These are phyloP conservation scores for Gambusia holbrooki DNA, from an alignment of 2,113 vertebrate species.

Conservation along the genomic window DNA sequence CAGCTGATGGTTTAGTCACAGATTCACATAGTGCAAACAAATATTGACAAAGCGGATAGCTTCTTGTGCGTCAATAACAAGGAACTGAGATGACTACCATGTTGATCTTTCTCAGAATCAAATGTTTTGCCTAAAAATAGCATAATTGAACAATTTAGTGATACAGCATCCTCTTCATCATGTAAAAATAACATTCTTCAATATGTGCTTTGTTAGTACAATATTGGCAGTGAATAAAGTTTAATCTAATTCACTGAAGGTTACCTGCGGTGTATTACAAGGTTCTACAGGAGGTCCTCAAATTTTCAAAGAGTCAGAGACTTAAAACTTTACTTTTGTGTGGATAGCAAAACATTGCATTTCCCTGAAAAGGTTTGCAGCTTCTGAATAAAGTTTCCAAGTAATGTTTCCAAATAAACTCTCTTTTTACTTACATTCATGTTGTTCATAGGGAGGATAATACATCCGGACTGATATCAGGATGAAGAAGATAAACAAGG, in stretches of 20 bases:
- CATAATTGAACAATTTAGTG: background rate
- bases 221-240: background rate
- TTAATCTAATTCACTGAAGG: background rate
- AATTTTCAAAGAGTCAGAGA: no score
- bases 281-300: no score
- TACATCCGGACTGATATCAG: slow-evolving; percentile 92
- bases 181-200: background rate
- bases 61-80: slow-evolving; percentile 16
- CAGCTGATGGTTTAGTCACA: slow-evolving; percentile 23
- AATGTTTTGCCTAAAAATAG: background rate
- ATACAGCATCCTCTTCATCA: background rate
- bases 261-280: no score
- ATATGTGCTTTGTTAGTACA: background rate
- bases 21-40: slow-evolving; percentile 47
- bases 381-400: background rate
- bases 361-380: background rate
- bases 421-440: slow-evolving; percentile 89
- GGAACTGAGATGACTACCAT: slow-evolving; percentile 22
- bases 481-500: slow-evolving; percentile 97
- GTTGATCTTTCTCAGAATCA: slow-evolving; percentile 7
- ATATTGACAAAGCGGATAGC: slow-evolving; percentile 57
- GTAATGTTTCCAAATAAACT: background rate
- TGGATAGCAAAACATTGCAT: background rate
- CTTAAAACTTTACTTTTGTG: background rate
- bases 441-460: slow-evolving; percentile 96